These are phyloP conservation scores for Pachypeltis micranthus DNA, from an alignment of 1,140 invertebrate genomes.

Conservation along the genomic window DNA sequence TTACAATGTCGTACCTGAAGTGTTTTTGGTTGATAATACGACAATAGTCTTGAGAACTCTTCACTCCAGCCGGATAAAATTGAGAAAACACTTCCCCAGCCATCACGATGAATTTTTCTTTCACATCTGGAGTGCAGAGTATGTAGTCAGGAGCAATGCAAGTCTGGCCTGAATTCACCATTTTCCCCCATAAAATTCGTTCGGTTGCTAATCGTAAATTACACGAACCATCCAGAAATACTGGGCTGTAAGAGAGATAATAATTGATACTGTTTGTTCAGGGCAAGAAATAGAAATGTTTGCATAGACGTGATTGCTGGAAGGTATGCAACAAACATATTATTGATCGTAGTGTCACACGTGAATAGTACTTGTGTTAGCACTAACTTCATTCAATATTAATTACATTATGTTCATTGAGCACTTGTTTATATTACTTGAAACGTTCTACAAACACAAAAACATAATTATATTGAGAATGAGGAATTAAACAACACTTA, in stretches of 20 bases:
- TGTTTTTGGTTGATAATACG: conserved; percentile 77
- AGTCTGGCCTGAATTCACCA: conserved; percentile 86
- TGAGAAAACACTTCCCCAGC: conserved; percentile 56
- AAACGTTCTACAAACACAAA: no score
- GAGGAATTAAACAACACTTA: no score
- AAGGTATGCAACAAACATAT: no score
- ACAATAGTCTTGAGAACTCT: conserved; percentile 68
- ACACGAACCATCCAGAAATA: conserved; percentile 68
- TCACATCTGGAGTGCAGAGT: conserved; percentile 67
- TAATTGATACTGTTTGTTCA: background rate
- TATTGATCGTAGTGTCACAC: no score
- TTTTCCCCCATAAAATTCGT: conserved; percentile 93
- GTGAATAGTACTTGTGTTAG: no score
- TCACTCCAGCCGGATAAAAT: conserved; percentile 74
- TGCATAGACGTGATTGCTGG: no score
- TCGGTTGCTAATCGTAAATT: conserved; percentile 59
- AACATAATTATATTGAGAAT: no score
- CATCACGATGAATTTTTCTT: conserved; percentile 53
- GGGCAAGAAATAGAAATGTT: background rate
- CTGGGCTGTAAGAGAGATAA: conserved; percentile 49
- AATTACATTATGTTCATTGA: no score
- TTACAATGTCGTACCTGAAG: conserved; percentile 45
- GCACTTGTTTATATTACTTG: no score
- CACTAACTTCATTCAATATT: no score
- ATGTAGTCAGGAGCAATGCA: conserved; percentile 97